A percentile compares a stretch with the other conserved stretches of the same genome.
Conservation (phyloP, 2,797 vertebrate genomes). For the Gambusia yucatana region DNA sequence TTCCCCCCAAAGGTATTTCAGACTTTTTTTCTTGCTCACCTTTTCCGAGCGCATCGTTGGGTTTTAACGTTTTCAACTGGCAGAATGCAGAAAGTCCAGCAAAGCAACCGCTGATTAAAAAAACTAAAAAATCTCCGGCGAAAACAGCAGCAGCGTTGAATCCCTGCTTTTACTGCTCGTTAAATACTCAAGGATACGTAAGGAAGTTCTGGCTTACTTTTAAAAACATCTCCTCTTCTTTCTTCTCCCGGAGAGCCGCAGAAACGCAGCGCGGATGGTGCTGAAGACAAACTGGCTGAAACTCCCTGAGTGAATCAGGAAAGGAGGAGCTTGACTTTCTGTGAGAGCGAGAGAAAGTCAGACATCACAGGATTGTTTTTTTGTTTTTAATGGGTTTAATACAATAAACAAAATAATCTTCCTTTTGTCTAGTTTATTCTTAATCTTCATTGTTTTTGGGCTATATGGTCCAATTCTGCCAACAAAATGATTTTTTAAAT, state of each 20-base stretch:
- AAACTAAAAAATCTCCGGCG: neutral
- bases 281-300: constrained; percentile 19
- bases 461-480: neutral
- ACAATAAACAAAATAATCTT: too few relatives aligned
- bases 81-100: neutral
- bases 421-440: neutral
- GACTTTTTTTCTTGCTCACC: constrained; percentile 23
- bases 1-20: neutral
- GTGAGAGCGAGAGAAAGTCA: constrained; percentile 3
- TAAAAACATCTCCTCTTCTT: neutral
- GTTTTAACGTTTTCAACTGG: constrained; percentile 3
- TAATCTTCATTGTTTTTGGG: neutral
- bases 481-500: neutral
- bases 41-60: constrained; percentile 20
- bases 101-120: neutral
- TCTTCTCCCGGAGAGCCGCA: neutral
- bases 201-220: neutral
- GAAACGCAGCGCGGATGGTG: constrained; percentile 1
- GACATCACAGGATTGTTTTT: neutral
- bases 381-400: neutral
- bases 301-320: neutral
- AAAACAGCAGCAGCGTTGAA: neutral
- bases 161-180: neutral
- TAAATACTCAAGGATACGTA: neutral
- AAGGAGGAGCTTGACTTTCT: constrained; percentile 44